A percentile compares a stretch with the other conserved stretches of the same genome.
Conservation (phyloP, 2,888 invertebrate species). For the Trichogramma evanescens region DNA sequence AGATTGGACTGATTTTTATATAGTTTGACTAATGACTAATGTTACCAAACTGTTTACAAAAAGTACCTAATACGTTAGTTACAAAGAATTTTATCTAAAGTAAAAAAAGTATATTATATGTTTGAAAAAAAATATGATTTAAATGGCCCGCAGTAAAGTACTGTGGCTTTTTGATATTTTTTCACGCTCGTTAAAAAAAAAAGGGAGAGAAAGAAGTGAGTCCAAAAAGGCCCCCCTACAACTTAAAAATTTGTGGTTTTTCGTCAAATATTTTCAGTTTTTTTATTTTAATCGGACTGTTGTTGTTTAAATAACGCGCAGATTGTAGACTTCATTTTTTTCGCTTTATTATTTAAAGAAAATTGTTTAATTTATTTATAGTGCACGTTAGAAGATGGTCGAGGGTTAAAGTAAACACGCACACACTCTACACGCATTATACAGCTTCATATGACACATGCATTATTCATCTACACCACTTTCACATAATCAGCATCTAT, state of each 20-base stretch:
- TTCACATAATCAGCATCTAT: conserved; percentile 21
- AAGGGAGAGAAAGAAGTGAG: conserved; percentile 22
- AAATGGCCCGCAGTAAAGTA: conserved; percentile 22
- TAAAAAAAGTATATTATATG: conserved; percentile 18
- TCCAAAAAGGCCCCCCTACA: conserved; percentile 17
- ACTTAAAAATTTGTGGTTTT: conserved; percentile 3
- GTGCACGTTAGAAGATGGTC: conserved; percentile 21
- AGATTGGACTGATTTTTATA: conserved; percentile 43
- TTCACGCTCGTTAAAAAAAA: conserved; percentile 9
- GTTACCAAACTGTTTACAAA: conserved; percentile 47
- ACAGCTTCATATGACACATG: conserved; percentile 18
- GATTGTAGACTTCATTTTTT: neutral
- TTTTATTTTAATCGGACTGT: conserved; percentile 14
- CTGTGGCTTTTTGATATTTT: conserved; percentile 20
- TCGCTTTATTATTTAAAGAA: conserved; percentile 3
- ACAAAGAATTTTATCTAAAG: conserved; percentile 25
- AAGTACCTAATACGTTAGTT: conserved; percentile 45
- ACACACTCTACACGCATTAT: conserved; percentile 15
- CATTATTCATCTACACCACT: conserved; percentile 19
- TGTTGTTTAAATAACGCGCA: conserved; percentile 5
- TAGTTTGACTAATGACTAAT: conserved; percentile 41
- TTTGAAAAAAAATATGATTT: conserved; percentile 23
- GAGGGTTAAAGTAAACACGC: conserved; percentile 16
- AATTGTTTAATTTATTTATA: conserved; percentile 1
- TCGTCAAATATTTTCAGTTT: conserved; percentile 1